Evolutionary conservation across 2,888 invertebrate genomes (phyloP).

Genomic region (Willowsia nigromaculata): DNA sequence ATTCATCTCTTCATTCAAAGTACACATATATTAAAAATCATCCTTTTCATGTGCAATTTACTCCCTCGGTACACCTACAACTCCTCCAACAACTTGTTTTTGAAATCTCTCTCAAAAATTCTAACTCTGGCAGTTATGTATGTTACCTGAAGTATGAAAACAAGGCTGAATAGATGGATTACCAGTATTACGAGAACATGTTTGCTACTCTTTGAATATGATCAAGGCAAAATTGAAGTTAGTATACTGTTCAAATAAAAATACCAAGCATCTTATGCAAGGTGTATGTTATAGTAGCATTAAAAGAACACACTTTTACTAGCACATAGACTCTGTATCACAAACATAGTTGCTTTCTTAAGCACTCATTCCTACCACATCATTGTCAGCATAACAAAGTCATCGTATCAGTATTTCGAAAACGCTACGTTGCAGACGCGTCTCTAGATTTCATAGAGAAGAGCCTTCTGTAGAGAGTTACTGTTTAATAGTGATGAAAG

Average conservation of each 20-base stretch:
- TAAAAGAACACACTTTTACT: constrained; percentile 7
- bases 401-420: background rate
- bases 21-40: constrained; percentile 1
- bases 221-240: background rate
- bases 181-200: constrained; percentile 27
- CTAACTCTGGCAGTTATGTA: background rate
- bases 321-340: background rate
- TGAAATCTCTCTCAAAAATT: constrained; percentile 13
- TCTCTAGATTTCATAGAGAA: background rate
- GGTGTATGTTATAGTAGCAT: background rate
- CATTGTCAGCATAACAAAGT: background rate
- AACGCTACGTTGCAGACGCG: background rate
- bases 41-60: background rate
- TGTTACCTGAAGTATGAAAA: constrained; percentile 22
- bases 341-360: background rate
- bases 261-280: constrained; percentile 6
- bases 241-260: constrained; percentile 33
- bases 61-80: background rate
- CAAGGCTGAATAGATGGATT: constrained; percentile 1
- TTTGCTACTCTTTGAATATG: background rate
- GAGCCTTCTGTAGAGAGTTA: background rate
- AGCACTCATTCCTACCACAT: background rate
- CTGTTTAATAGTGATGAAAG: background rate
- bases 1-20: constrained; percentile 21
- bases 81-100: background rate